Percentiles rank a stretch among this genome's conserved stretches.
phyloP scores from a whole-genome alignment of 2,113 vertebrate genomes.

The Tragelaphus strepsiceros region DNA sequence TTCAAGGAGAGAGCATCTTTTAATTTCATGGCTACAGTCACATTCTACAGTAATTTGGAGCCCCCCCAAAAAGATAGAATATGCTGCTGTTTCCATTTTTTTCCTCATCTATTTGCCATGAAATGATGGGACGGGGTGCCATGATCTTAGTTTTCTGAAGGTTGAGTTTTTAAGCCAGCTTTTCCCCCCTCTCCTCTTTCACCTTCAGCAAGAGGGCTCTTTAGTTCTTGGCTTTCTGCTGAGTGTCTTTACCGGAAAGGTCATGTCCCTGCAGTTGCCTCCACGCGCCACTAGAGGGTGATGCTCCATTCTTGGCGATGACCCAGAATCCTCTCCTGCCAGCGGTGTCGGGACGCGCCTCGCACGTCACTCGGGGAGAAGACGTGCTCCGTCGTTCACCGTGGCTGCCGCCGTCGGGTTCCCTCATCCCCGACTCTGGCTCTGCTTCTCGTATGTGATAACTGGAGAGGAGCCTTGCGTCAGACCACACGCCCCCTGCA shows the following conservation, averaged over 20 bases:
- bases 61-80: neutral
- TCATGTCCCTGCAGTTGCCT: neutral
- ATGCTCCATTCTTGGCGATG: neutral
- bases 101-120: neutral
- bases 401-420: fast-evolving
- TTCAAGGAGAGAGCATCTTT: neutral
- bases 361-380: fast-evolving
- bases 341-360: fast-evolving
- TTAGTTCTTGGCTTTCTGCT: neutral
- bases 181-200: fast-evolving
- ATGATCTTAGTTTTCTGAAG: neutral
- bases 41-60: neutral
- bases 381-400: fast-evolving
- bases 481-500: neutral
- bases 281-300: neutral
- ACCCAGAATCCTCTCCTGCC: neutral
- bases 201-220: neutral
- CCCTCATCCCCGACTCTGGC: too few relatives aligned
- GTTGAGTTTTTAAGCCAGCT: neutral
- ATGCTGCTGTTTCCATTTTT: neutral
- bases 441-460: neutral
- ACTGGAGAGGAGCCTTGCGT: neutral
- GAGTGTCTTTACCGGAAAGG: fast-evolving
- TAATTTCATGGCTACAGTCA: neutral
- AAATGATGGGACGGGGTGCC: neutral